Percentiles rank a stretch among this genome's conserved stretches.
phyloP scores from a whole-genome alignment of 1,140 invertebrate genomes.

The Potamilus streckersoni region DNA sequence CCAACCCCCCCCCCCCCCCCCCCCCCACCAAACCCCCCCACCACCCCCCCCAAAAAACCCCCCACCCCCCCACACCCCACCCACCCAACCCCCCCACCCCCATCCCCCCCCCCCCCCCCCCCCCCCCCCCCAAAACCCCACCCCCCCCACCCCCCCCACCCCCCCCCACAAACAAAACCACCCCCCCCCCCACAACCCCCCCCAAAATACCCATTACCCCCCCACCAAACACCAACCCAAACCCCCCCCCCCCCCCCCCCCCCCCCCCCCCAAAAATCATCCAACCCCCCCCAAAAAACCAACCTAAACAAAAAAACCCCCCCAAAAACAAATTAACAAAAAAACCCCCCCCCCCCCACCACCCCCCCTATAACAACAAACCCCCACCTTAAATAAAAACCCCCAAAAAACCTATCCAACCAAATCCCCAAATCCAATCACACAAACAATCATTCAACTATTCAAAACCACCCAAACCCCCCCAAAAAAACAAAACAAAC shows the following conservation, averaged over 20 bases:
- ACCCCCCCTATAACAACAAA: neutral
- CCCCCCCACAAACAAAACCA: constrained; percentile 35
- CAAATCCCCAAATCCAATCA: neutral
- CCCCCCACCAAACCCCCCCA: too few relatives aligned
- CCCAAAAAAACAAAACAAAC: neutral
- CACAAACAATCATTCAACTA: neutral
- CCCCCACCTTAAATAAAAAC: neutral
- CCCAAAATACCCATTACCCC: constrained; percentile 17
- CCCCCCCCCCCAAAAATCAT: constrained; percentile 11
- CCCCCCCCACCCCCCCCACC: constrained; percentile 38
- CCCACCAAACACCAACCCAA: constrained; percentile 13
- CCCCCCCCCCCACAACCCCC: constrained; percentile 1
- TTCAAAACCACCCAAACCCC: neutral
- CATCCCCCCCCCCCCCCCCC: constrained; percentile 49
- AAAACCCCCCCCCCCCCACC: neutral
- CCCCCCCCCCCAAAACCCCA: constrained; percentile 32
- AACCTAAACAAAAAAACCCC: neutral
- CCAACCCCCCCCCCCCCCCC: too few relatives aligned
- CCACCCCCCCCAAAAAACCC: too few relatives aligned
- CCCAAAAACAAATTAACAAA: neutral
- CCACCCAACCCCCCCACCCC: constrained; percentile 32
- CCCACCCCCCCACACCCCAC: constrained; percentile 5
- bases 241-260: neutral
- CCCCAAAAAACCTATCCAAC: neutral
- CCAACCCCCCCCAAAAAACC: constrained; percentile 11